A percentile compares a stretch with the other conserved stretches of the same genome.
Conservation (phyloP, 2,888 invertebrate genomes). For the Uloborus plumipes region DNA sequence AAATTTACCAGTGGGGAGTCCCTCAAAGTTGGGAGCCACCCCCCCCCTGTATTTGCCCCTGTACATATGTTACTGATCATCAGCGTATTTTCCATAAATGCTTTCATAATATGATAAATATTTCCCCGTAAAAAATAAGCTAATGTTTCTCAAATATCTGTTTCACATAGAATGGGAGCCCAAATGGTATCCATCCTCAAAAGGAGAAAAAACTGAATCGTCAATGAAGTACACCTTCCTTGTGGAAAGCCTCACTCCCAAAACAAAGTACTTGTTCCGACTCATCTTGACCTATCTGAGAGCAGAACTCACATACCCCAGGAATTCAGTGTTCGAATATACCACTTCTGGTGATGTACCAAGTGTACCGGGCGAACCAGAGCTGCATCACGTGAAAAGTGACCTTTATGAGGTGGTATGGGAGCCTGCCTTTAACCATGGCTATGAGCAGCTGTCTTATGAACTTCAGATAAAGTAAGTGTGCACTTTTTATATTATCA, state of each 20-base stretch:
- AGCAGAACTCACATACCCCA: conserved; percentile 79
- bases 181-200: conserved; percentile 6
- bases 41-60: too few relatives aligned
- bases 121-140: too few relatives aligned
- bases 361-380: conserved; percentile 82
- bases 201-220: neutral
- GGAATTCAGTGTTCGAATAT: conserved; percentile 79
- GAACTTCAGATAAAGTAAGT: conserved; percentile 76
- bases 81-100: too few relatives aligned
- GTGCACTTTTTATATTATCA: neutral
- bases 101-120: too few relatives aligned
- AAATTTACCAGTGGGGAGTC: too few relatives aligned
- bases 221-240: neutral
- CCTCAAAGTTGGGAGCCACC: too few relatives aligned
- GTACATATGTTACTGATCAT: too few relatives aligned
- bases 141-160: neutral
- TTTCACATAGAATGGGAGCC: conserved; percentile 11
- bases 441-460: conserved; percentile 62
- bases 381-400: conserved; percentile 80
- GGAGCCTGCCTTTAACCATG: conserved; percentile 73
- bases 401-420: conserved; percentile 85
- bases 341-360: conserved; percentile 81
- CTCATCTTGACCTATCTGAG: conserved; percentile 77
- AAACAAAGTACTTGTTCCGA: conserved; percentile 83
- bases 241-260: conserved; percentile 77